phyloP scores from a whole-genome alignment of 1,140 invertebrate species.

The Metaphire vulgaris region DNA sequence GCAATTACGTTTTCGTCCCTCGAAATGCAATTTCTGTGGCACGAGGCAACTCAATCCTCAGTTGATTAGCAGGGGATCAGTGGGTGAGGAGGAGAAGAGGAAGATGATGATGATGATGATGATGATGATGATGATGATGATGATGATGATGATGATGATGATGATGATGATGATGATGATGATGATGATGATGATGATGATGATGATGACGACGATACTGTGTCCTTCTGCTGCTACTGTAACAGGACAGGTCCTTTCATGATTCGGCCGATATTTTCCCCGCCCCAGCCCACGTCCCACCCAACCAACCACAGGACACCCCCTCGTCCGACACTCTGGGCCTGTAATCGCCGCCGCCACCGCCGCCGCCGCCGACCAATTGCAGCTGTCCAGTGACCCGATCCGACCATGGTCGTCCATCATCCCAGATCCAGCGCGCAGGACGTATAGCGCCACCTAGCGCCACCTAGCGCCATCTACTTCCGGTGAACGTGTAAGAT shows the following conservation, averaged over 20 bases:
- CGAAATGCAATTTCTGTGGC: no score
- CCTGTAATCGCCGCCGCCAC: no score
- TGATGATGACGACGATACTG: constrained; percentile 16
- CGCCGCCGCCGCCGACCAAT: no score
- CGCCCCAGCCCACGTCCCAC: not conserved
- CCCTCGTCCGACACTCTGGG: not conserved
- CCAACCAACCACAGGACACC: not conserved
- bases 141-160: constrained; percentile 23
- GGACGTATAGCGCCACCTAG: no score
- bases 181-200: constrained; percentile 23
- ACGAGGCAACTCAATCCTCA: no score
- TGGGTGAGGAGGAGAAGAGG: not conserved
- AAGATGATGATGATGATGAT: constrained; percentile 21
- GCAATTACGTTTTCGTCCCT: no score
- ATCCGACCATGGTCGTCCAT: no score
- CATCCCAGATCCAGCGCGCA: no score
- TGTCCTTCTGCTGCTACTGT: not conserved
- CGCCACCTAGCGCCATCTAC: no score
- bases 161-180: constrained; percentile 20
- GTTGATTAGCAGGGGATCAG: not conserved
- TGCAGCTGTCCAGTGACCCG: no score
- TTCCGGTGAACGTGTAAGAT: no score
- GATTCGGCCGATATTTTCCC: not conserved
- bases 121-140: constrained; percentile 24
- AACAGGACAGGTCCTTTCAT: not conserved